Conservation (phyloP, 1,140 invertebrate species). For the Bilobella aurantiaca region DNA sequence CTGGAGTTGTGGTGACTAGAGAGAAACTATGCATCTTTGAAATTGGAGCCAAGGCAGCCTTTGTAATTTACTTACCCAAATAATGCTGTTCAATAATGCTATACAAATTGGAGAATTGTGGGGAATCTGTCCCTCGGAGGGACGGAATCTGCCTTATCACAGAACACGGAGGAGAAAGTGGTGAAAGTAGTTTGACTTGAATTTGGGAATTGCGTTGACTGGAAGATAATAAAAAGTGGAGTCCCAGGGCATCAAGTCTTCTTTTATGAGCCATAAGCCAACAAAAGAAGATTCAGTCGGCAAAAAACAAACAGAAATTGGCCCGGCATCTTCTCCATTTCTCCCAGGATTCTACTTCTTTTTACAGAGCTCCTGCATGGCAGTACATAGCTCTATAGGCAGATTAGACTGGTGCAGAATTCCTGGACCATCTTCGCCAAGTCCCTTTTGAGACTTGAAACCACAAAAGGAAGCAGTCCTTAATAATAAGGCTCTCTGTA, state of each 20-base stretch:
- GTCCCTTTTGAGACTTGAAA: too few species aligned
- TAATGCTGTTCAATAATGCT: too few species aligned
- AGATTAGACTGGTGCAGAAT: too few species aligned
- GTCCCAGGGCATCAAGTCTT: not conserved
- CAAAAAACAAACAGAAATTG: not conserved
- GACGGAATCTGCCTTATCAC: too few species aligned
- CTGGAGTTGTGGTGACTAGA: too few species aligned
- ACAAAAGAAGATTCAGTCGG: not conserved
- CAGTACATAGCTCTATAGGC: not conserved
- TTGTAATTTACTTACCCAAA: too few species aligned
- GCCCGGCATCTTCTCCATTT: not conserved
- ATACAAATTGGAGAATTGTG: too few species aligned
- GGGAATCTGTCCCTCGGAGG: too few species aligned
- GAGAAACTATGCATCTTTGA: too few species aligned
- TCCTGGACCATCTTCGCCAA: too few species aligned
- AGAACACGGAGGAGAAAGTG: not conserved
- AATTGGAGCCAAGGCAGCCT: too few species aligned
- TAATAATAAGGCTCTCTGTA: not conserved
- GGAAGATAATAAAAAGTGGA: not conserved
- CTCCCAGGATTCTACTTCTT: not conserved
- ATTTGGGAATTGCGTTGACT: conserved; percentile 1
- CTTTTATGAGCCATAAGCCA: conserved; percentile 2
- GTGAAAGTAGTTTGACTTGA: not conserved
- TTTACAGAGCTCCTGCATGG: not conserved
- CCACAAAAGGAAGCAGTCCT: not conserved